Conservation (phyloP, 2,797 vertebrate species). For the Peromyscus aztecus region DNA sequence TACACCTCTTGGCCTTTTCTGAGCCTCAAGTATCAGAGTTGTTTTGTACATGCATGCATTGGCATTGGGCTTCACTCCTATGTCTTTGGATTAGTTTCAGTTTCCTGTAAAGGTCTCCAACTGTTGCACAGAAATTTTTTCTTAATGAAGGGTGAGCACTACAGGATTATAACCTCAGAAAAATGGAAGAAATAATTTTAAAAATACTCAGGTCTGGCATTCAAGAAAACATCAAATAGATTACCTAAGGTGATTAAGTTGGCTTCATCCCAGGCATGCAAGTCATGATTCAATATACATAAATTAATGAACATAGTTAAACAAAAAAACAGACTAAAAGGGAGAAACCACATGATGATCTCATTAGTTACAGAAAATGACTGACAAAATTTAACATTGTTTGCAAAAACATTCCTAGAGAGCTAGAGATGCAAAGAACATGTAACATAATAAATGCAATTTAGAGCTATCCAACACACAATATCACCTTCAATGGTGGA, state of each 20-base stretch:
- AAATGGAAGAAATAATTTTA: too few species aligned
- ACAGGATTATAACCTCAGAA: neutral
- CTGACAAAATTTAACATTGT: neutral
- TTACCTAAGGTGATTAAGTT: neutral
- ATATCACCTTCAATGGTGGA: too few species aligned
- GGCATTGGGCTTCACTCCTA: neutral
- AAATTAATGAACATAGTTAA: neutral
- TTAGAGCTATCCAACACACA: neutral
- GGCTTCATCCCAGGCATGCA: neutral
- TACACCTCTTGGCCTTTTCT: neutral
- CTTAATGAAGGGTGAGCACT: neutral
- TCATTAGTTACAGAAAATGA: neutral
- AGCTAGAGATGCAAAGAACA: neutral
- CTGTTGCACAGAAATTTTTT: neutral
- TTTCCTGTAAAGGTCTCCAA: neutral
- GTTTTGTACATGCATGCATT: neutral
- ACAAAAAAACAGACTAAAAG: neutral
- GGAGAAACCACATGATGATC: neutral
- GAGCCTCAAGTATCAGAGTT: neutral
- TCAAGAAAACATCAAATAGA: neutral
- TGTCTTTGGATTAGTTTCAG: neutral
- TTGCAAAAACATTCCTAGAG: neutral
- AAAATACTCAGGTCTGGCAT: too few species aligned
- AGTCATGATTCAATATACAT: neutral
- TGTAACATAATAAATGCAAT: neutral